Percentiles rank a stretch among this genome's conserved stretches.
phyloP scores from a whole-genome alignment of 2,888 invertebrate genomes.

The Mamestra brassicae region DNA sequence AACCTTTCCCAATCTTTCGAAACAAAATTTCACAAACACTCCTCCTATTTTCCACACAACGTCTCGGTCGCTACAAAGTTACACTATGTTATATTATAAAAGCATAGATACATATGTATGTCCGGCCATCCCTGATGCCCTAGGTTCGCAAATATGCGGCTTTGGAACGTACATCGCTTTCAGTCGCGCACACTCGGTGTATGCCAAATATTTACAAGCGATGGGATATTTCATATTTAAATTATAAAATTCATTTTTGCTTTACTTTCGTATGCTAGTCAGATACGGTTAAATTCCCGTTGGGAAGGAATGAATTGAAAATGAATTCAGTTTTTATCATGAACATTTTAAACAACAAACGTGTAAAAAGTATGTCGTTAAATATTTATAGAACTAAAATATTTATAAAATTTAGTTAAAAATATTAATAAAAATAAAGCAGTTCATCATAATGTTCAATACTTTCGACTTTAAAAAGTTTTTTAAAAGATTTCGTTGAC shows the following conservation, averaged over 20 bases:
- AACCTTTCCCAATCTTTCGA: no score
- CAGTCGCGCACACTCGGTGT: slow-evolving; percentile 19
- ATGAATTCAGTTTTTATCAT: no score
- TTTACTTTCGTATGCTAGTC: background rate
- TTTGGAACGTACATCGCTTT: slow-evolving; percentile 37
- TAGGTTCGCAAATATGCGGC: slow-evolving; percentile 50
- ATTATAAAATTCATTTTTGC: slow-evolving; percentile 24
- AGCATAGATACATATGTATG: no score
- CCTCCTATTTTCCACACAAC: background rate
- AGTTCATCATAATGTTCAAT: no score
- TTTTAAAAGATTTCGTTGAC: slow-evolving; percentile 10
- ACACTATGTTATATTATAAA: background rate
- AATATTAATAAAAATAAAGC: background rate
- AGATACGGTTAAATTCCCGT: background rate
- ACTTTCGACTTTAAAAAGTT: background rate
- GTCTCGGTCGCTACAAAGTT: background rate
- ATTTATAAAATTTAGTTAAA: no score
- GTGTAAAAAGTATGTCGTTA: no score
- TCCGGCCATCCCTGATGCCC: slow-evolving; percentile 38
- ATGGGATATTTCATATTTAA: slow-evolving; percentile 29
- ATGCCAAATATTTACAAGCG: slow-evolving; percentile 47
- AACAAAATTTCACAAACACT: background rate
- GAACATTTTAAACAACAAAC: no score
- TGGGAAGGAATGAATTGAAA: background rate
- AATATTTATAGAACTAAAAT: no score